Conservation (phyloP, 2,113 vertebrate species). For the Cyanocitta stelleri region DNA sequence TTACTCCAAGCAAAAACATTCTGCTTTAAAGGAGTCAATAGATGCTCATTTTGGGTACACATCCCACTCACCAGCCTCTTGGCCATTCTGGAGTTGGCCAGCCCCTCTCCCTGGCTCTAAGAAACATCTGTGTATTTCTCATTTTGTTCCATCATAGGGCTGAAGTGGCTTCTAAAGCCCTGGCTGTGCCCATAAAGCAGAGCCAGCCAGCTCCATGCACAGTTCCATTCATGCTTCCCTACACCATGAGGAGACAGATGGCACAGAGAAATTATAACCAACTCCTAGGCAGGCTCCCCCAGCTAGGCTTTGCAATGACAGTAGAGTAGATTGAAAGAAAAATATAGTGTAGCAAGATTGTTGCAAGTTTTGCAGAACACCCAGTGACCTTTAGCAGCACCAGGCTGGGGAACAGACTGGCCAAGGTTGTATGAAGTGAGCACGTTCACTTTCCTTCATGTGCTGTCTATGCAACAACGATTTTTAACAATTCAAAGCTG, state of each 20-base stretch:
- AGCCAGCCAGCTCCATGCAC: neutral
- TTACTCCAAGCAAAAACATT: neutral
- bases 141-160: neutral
- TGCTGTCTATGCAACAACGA: neutral
- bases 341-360: neutral
- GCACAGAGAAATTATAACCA: neutral
- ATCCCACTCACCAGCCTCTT: neutral
- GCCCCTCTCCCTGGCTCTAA: neutral
- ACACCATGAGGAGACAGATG: accelerated
- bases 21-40: neutral
- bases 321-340: neutral
- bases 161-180: neutral
- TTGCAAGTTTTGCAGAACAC: neutral
- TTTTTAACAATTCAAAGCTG: neutral
- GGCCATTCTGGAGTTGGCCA: neutral
- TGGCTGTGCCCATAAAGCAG: neutral
- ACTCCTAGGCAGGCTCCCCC: neutral
- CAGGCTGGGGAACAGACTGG: neutral
- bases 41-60: neutral
- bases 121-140: neutral
- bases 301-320: accelerated
- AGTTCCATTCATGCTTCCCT: neutral
- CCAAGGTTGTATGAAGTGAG: neutral
- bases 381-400: neutral
- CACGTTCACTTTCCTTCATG: neutral